phyloP scores from a whole-genome alignment of 92 coral and sea anemone species.

The Epizoanthus illoricatus region DNA sequence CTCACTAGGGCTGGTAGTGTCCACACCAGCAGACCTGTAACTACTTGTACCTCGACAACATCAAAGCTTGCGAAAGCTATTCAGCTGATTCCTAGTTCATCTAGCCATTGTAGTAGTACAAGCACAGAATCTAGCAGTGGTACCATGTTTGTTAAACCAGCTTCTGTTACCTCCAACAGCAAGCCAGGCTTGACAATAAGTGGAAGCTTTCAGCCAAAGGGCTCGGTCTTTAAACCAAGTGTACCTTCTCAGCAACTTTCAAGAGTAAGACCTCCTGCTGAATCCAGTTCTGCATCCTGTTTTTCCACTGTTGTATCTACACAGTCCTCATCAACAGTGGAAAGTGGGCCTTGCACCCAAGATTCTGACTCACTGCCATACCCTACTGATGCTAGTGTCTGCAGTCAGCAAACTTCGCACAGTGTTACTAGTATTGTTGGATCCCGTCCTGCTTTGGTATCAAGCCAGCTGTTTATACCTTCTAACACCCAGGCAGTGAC shows the following conservation, averaged over 20 bases:
- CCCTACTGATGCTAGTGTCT: neutral
- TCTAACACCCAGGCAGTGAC: slow-evolving; percentile 6
- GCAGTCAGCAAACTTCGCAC: neutral
- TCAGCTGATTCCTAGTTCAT: neutral
- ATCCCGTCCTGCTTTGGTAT: neutral
- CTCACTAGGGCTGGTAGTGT: slow-evolving; percentile 6
- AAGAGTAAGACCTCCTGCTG: slow-evolving; percentile 4
- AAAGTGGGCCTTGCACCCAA: neutral
- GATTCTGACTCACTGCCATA: neutral
- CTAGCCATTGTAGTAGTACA: slow-evolving; percentile 18
- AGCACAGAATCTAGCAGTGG: slow-evolving; percentile 9
- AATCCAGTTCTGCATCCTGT: neutral
- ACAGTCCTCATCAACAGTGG: neutral
- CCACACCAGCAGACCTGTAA: neutral
- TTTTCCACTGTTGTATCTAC: neutral
- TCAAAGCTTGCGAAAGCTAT: neutral
- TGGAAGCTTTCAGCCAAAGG: slow-evolving; percentile 80
- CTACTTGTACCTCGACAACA: slow-evolving; percentile 13
- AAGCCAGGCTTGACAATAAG: slow-evolving; percentile 80
- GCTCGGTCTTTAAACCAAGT: slow-evolving; percentile 82
- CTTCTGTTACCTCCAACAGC: slow-evolving; percentile 25
- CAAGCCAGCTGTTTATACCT: neutral
- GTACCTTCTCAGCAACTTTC: slow-evolving; percentile 43
- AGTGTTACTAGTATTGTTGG: neutral
- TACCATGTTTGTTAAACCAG: slow-evolving; percentile 29